Evolutionary conservation across 2,797 vertebrate genomes (phyloP).

Genomic region (Neomorphus geoffroyi): DNA sequence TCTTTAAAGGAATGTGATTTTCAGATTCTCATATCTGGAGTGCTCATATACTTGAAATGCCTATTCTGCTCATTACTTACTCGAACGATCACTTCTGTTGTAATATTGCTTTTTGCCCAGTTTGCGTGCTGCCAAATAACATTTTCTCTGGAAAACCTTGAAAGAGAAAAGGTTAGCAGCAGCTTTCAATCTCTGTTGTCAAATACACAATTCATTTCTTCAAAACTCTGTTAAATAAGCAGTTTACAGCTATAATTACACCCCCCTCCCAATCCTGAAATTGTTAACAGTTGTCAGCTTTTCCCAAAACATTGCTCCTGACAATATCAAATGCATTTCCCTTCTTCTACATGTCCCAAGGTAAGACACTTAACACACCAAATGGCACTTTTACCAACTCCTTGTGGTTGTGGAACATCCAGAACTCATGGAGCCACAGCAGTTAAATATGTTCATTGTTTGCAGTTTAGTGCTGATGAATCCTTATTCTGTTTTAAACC

Average conservation of each 20-base stretch:
- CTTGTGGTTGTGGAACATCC: background rate
- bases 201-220: background rate
- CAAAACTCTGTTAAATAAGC: background rate
- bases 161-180: conserved; percentile 22
- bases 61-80: conserved; percentile 48
- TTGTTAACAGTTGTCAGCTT: background rate
- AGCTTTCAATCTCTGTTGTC: background rate
- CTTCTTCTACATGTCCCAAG: background rate
- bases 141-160: conserved; percentile 48
- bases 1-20: background rate
- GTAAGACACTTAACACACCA: background rate
- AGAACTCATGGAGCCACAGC: background rate
- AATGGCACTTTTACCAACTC: background rate
- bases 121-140: background rate
- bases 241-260: background rate
- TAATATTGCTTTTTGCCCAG: background rate
- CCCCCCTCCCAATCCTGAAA: background rate
- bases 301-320: background rate
- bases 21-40: background rate
- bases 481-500: background rate
- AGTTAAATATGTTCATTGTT: background rate
- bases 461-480: background rate
- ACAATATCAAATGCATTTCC: background rate
- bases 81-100: background rate
- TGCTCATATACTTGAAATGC: background rate